Evolutionary conservation across 2,888 invertebrate genomes (phyloP).

Genomic region (Nebria brevicollis): DNA sequence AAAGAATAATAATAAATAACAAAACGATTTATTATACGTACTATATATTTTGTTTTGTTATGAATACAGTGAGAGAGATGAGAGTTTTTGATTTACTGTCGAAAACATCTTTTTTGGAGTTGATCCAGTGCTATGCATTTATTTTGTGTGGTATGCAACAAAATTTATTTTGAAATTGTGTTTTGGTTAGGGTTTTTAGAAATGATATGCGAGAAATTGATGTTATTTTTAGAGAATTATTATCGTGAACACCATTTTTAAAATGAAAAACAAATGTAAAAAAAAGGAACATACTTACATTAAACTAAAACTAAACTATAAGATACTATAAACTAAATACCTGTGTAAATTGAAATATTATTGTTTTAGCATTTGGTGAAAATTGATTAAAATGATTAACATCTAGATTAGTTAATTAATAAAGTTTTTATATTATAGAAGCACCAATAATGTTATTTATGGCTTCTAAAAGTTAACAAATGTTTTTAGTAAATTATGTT

Average conservation of each 20-base stretch:
- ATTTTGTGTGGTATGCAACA: not conserved
- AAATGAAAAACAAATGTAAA: slow-evolving; percentile 37
- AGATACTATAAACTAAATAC: slow-evolving; percentile 47
- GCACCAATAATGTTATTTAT: slow-evolving; percentile 32
- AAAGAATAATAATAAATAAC: too few species aligned
- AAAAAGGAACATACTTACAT: slow-evolving; percentile 11
- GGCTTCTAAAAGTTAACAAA: slow-evolving; percentile 33
- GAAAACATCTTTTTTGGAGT: too few species aligned
- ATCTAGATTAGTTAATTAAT: slow-evolving; percentile 34
- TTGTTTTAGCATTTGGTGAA: not conserved
- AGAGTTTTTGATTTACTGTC: too few species aligned
- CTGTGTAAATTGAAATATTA: slow-evolving; percentile 4
- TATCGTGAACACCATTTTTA: slow-evolving; percentile 28
- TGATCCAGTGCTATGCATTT: not conserved
- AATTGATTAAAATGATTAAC: slow-evolving; percentile 17
- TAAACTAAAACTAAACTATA: slow-evolving; percentile 37
- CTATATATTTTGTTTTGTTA: too few species aligned
- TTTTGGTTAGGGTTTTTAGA: not conserved
- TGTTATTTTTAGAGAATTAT: not conserved
- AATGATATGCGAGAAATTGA: slow-evolving; percentile 1
- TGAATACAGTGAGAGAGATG: too few species aligned
- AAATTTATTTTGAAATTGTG: not conserved
- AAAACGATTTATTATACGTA: too few species aligned
- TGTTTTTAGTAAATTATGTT: slow-evolving; percentile 7
- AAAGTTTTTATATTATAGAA: slow-evolving; percentile 30